These are phyloP conservation scores for Trinorchestia longiramus DNA, from an alignment of 1,140 invertebrate species.

Conservation along the genomic window DNA sequence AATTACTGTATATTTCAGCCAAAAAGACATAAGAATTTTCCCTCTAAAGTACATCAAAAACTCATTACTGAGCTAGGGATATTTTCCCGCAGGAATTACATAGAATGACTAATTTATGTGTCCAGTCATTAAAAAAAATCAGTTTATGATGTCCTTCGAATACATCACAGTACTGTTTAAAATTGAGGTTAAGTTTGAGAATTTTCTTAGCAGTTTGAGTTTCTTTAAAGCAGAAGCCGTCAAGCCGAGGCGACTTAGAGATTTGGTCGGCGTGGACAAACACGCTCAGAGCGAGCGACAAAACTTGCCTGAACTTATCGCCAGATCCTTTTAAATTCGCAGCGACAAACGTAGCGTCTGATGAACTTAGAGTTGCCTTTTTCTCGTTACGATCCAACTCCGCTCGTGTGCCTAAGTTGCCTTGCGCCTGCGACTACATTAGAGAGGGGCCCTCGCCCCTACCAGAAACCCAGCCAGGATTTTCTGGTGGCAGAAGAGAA, in stretches of 20 bases:
- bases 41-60: too few species aligned
- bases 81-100: too few species aligned
- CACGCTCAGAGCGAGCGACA: slow-evolving; percentile 3
- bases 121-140: not conserved
- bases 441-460: not conserved
- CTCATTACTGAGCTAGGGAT: too few species aligned
- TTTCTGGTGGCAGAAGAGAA: not conserved
- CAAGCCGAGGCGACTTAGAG: not conserved
- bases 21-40: too few species aligned
- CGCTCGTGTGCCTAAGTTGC: not conserved
- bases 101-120: not conserved
- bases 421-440: slow-evolving; percentile 11
- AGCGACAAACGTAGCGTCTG: slow-evolving; percentile 5
- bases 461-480: not conserved
- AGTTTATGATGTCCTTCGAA: not conserved
- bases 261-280: not conserved
- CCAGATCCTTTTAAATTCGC: slow-evolving; percentile 7
- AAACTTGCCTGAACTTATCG: not conserved
- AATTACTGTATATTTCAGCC: too few species aligned
- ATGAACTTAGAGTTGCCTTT: slow-evolving; percentile 6
- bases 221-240: not conserved
- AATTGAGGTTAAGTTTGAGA: not conserved
- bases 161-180: not conserved
- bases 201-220: not conserved
- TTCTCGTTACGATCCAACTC: slow-evolving; percentile 40